Base-by-base conservation (phyloP, 2,797 vertebrate species). In the Poeciliopsis presidionis region DNA sequence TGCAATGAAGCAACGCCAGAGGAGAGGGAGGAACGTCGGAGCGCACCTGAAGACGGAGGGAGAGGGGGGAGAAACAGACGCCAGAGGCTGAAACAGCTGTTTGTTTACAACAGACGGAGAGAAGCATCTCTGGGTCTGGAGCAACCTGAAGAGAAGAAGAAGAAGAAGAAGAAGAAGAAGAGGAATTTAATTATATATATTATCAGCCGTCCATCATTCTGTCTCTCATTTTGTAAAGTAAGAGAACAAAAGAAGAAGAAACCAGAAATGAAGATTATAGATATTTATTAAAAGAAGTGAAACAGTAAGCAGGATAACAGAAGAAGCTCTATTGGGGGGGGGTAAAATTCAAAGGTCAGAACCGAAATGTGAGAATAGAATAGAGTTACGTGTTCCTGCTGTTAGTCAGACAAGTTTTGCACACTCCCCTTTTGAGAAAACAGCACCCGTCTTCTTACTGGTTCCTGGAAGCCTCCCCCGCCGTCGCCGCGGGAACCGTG, bases 181-280 rank as follows among this genome's bases (percentile, higher is more conserved):
- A 93, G 85, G 89, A 94, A 94, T 94, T 90, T 92, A 93, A 94
- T 95, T 93, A 95, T 95, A 94, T 95, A 95, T 95, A 96, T 94
- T 95, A 95, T 96, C 94, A 95, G 94, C 94, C 92, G 94, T 95
- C 95, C 96, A 95, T 95, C 94, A 95, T 95, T 95, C 94, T 94
- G 86, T 94, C 89, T 95, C 94, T 96, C 95, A 95, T 97, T 96
- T 96, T 96, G 95, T 97, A 96, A 95, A 89, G 95, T 94, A 95
- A 94, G 81, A 88, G 83, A 45, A 69, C 25, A 69, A 63, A 65
- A 65, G 18, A 86, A 86, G 89, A 91, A 90, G 55, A 88, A 88
- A 85, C 81, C 82, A 85, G 86, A 92, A 91, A 89, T 90, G 78
- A 92, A 92, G 93, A 91, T 70, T 94, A 96, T 93, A 96, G 91